phyloP scores from a whole-genome alignment of 2,888 invertebrate genomes.

The Amphipoea oculea region DNA sequence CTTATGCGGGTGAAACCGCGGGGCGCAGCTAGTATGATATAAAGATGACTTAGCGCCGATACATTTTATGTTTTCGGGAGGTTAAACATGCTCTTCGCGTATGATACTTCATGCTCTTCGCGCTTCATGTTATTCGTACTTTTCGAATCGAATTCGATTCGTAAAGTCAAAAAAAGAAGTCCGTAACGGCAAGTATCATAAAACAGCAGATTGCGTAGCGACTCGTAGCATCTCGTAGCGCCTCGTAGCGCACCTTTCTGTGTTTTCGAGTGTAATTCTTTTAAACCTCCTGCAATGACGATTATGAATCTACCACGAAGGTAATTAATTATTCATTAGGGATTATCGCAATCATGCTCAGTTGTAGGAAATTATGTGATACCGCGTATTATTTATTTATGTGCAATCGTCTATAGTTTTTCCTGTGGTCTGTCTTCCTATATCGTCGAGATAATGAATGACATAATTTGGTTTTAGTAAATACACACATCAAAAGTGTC shows the following conservation, averaged over 20 bases:
- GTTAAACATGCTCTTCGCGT: background rate
- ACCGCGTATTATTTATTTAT: background rate
- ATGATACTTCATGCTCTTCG: background rate
- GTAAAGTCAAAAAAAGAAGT: background rate
- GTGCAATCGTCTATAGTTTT: background rate
- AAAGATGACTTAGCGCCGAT: background rate
- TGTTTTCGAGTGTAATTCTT: background rate
- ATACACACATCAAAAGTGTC: too few relatives aligned
- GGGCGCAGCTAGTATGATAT: too few relatives aligned
- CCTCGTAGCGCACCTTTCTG: background rate
- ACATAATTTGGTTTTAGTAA: background rate
- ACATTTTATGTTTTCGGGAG: background rate
- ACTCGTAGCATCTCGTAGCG: background rate
- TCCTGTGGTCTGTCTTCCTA: background rate
- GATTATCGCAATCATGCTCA: background rate
- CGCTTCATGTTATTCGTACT: background rate
- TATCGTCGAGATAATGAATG: background rate
- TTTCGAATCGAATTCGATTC: background rate
- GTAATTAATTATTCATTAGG: background rate
- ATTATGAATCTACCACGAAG: background rate
- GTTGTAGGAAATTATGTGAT: background rate
- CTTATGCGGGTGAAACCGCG: too few relatives aligned
- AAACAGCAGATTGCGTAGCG: background rate
- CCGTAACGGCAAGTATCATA: too few relatives aligned
- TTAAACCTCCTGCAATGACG: background rate